These are phyloP conservation scores for Prolemur simus DNA, from an alignment of 2,113 vertebrate genomes.

Conservation along the genomic window DNA sequence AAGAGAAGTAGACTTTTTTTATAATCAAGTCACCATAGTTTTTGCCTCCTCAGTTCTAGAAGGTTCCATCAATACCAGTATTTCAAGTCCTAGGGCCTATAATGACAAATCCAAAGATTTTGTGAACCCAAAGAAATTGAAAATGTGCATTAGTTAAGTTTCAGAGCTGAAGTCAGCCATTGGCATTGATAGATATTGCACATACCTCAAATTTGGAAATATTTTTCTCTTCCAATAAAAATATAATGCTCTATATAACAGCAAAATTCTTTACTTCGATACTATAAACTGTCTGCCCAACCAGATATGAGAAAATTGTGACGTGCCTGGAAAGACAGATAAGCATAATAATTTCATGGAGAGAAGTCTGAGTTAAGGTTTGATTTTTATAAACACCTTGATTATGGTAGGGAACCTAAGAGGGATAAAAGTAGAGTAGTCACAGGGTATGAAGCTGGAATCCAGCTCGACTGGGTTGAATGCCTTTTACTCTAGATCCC, in stretches of 20 bases:
- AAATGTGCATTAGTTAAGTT: not conserved
- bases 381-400: not conserved
- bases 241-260: not conserved
- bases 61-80: too few species aligned
- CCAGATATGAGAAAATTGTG: not conserved
- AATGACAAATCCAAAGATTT: not conserved
- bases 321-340: not conserved
- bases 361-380: not conserved
- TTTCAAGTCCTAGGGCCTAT: not conserved
- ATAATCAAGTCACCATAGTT: not conserved
- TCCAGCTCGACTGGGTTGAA: not conserved
- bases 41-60: not conserved
- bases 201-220: not conserved
- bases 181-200: not conserved
- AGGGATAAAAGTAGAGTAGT: not conserved
- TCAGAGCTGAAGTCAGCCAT: not conserved
- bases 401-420: not conserved
- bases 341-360: not conserved
- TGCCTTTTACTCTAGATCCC: not conserved
- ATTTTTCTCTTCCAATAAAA: not conserved
- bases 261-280: not conserved
- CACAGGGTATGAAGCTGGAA: not conserved
- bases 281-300: not conserved
- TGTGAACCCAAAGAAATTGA: not conserved
- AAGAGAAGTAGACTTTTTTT: not conserved